Evolutionary conservation across 2,888 invertebrate species (phyloP), one percentile per base, ranked within the genome.

Genomic region (Cerastis rubricosa): DNA sequence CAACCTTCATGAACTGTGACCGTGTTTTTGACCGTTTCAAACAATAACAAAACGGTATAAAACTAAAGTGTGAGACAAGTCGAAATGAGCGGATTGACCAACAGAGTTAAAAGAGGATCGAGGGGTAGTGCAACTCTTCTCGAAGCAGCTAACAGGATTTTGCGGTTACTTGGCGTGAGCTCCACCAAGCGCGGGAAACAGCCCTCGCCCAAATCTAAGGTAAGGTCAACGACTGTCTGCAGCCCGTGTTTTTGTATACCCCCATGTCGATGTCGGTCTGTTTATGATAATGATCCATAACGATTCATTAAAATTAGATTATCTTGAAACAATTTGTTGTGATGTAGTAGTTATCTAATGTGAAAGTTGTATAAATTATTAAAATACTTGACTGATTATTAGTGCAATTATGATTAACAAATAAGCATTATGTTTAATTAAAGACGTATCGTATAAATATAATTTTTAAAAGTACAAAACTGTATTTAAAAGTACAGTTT

Each of bases 51-150:
- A 94, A 94, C 92, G 92, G 92, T 92, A 92, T 90, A 89, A 93
- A 89, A 92, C 85, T 68, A 92, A 92, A 92, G 92, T 94, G 93
- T 93, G 93, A 92, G 93, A 91, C 92, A 92, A 94, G 92, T 94
- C 96, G 97, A 95, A 94, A 97, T 97, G 97, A 97, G 96, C 92
- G 96, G 96, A 94, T 95, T 97, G 96, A 95, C 96, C 94, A 94
- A 94, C 91, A 96, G 96, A 94, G 95, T 96, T 89, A 97, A 97
- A 95, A 94, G 97, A 93, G 96, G 97, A 93, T 97, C 97, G 94
- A 95, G 97, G 93, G 97, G 97, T 90, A 96, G 97, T 93, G 97
- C 96, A 84, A 97, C 97, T 92, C 96, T 97, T 90, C 93, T 97
- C 80, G 97, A 96, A 92, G 97, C 97, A 92, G 97, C 97, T 78